These are phyloP conservation scores for Pygmarrhopalites habei DNA, from an alignment of 1,140 invertebrate genomes.

Conservation along the genomic window DNA sequence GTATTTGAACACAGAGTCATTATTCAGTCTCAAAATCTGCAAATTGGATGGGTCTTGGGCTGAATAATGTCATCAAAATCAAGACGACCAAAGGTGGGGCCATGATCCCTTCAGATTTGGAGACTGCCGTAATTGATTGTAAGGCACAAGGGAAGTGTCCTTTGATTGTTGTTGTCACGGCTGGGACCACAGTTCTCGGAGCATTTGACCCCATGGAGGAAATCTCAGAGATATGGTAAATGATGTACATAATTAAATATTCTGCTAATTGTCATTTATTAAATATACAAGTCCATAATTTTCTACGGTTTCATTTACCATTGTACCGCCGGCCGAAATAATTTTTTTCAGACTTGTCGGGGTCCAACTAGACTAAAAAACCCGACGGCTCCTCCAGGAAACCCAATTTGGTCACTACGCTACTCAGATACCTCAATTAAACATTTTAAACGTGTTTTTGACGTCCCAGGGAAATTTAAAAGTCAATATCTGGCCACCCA, in stretches of 20 bases:
- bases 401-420: no score
- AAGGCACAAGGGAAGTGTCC: conserved; percentile 49
- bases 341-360: no score
- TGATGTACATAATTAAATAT: neutral
- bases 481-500: no score
- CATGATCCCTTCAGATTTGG: conserved; percentile 56
- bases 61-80: conserved; percentile 61
- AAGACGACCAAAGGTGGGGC: conserved; percentile 58
- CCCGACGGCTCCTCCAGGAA: no score
- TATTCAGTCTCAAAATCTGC: conserved; percentile 77
- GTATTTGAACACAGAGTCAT: conserved; percentile 58
- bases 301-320: no score
- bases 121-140: conserved; percentile 49
- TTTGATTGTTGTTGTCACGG: conserved; percentile 64
- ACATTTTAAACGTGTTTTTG: no score
- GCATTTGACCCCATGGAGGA: conserved; percentile 72
- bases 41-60: conserved; percentile 73
- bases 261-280: no score
- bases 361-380: no score
- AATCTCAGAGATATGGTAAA: conserved; percentile 54
- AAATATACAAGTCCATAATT: no score
- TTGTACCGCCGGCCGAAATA: no score
- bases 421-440: no score
- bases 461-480: no score
- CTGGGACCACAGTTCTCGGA: conserved; percentile 69